Percentiles rank a stretch among this genome's conserved stretches.
Conservation (phyloP, 1,140 invertebrate genomes). For the Chironomus tepperi region DNA sequence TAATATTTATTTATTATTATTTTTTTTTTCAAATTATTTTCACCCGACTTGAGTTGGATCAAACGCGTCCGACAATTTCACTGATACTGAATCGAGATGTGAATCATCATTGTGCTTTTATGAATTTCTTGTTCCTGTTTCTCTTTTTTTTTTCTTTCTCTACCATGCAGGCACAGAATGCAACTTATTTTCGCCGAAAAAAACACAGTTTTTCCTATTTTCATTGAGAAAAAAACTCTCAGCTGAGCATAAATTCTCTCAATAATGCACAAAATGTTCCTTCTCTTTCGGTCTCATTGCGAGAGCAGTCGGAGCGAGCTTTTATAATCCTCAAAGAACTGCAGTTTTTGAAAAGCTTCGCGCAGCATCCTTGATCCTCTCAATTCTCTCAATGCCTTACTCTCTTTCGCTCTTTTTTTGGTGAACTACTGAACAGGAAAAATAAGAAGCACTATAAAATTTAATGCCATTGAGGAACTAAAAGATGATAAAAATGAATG, state of each 20-base stretch:
- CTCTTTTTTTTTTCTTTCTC: neutral
- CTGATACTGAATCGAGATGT: constrained; percentile 15
- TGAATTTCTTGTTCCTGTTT: constrained; percentile 6
- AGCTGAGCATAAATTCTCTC: neutral
- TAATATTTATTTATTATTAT: too few species aligned
- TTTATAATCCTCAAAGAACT: neutral
- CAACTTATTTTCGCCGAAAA: neutral
- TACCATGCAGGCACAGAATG: neutral
- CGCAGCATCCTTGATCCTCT: neutral
- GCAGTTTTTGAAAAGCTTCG: neutral
- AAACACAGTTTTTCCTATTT: neutral
- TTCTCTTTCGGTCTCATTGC: neutral
- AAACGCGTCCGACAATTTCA: constrained; percentile 10
- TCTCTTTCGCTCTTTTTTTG: neutral
- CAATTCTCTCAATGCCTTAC: neutral
- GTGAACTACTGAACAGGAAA: neutral
- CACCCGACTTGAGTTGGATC: neutral
- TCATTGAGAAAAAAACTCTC: neutral
- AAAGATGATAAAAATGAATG: neutral
- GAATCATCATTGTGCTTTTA: constrained; percentile 6
- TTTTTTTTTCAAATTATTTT: neutral
- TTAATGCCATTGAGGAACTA: too few species aligned
- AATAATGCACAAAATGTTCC: neutral
- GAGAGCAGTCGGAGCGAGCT: neutral
- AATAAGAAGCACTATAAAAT: too few species aligned